A percentile compares a stretch with the other conserved stretches of the same genome.
These are phyloP conservation scores for Nothocercus nigrocapillus DNA, from an alignment of 2,113 vertebrate genomes.

Conservation along the genomic window DNA sequence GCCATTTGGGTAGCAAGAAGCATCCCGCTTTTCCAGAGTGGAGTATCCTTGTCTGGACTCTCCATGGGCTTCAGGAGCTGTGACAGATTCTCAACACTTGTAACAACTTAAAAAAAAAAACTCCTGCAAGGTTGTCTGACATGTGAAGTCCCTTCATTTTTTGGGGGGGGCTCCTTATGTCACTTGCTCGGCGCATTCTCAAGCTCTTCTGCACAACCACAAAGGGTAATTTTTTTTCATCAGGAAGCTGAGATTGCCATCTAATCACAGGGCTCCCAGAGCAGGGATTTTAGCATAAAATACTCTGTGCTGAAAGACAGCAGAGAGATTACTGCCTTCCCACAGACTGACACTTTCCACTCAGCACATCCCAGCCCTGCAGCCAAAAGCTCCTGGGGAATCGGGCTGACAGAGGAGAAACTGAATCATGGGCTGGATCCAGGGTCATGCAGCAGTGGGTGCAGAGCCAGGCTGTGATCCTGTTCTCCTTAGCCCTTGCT, in stretches of 20 bases:
- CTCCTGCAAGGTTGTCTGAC: not conserved
- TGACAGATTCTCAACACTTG: not conserved
- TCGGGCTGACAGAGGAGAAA: not conserved
- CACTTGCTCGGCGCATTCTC: not conserved
- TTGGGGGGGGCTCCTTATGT: not conserved
- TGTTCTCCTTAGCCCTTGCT: fast-evolving
- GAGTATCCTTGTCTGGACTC: not conserved
- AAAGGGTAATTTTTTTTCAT: not conserved
- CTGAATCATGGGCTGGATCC: fast-evolving
- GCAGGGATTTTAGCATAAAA: not conserved
- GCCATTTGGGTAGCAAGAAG: fast-evolving
- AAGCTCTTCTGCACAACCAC: not conserved
- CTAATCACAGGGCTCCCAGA: not conserved
- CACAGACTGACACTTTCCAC: fast-evolving
- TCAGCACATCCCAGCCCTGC: not conserved
- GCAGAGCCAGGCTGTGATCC: fast-evolving
- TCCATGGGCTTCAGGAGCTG: not conserved
- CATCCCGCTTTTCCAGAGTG: fast-evolving
- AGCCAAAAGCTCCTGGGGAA: not conserved
- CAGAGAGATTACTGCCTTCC: not conserved
- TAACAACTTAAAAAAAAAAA: not conserved
- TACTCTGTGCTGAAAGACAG: fast-evolving
- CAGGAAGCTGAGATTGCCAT: not conserved
- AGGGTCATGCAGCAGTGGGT: not conserved
- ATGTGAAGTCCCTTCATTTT: not conserved